Evolutionary conservation across 2,797 vertebrate species (phyloP).

Genomic region (Cetoscarus ocellatus): DNA sequence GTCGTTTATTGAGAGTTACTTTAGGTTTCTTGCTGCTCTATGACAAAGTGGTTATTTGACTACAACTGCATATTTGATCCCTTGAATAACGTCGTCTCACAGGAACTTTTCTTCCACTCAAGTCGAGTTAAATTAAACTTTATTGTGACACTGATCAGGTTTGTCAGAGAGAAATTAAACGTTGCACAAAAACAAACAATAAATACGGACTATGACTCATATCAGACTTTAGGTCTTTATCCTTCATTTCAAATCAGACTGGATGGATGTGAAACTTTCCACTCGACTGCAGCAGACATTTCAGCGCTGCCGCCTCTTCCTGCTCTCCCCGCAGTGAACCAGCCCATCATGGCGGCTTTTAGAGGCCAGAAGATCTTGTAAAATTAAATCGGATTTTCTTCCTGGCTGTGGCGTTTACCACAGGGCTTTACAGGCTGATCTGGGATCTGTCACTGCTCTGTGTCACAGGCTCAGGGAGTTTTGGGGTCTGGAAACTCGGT

Average conservation of each 20-base stretch:
- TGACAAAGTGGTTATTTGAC: background rate
- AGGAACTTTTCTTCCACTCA: too few relatives aligned
- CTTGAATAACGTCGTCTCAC: too few relatives aligned
- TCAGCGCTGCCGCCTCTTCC: conserved; percentile 44
- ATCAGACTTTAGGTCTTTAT: conserved; percentile 3
- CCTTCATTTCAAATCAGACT: conserved; percentile 34
- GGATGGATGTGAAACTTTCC: conserved; percentile 53
- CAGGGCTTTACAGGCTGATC: conserved; percentile 77
- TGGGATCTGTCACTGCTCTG: conserved; percentile 79
- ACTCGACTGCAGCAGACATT: conserved; percentile 40
- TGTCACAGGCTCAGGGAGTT: conserved; percentile 61
- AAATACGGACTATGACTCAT: background rate
- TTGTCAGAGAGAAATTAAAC: conserved; percentile 9
- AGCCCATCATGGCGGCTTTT: conserved; percentile 74
- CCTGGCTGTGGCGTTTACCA: conserved; percentile 78
- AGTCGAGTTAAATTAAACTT: background rate
- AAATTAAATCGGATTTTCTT: conserved; percentile 87
- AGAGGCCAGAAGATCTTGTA: conserved; percentile 81
- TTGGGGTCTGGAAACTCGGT: conserved; percentile 73
- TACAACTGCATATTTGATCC: conserved; percentile 1
- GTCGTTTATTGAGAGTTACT: too few relatives aligned
- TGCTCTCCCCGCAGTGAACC: conserved; percentile 55
- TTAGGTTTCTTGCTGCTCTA: too few relatives aligned
- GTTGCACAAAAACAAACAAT: conserved; percentile 1
- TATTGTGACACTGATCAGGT: conserved; percentile 7